Percentiles rank a stretch among this genome's conserved stretches.
These are phyloP conservation scores for Zygothrica quintamaculata DNA, from an alignment of 2,888 invertebrate species.

Conservation along the genomic window DNA sequence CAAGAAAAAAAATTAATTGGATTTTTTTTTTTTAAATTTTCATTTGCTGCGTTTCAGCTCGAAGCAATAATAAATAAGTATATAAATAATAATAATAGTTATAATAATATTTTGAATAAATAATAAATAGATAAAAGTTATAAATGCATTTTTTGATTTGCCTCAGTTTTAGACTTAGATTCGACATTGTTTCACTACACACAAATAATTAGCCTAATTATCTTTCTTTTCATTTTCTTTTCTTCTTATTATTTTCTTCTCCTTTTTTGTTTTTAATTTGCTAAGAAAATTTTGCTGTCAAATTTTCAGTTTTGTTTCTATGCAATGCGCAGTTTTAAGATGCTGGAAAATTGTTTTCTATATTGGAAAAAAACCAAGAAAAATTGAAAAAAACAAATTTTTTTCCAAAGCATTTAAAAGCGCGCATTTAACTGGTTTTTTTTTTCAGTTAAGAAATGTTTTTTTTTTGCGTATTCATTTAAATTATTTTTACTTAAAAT, in stretches of 20 bases:
- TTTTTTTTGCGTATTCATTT: slow-evolving; percentile 18
- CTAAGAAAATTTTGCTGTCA: slow-evolving; percentile 24
- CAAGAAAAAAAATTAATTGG: slow-evolving; percentile 16
- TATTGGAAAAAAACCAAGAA: not conserved
- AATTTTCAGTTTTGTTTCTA: slow-evolving; percentile 24
- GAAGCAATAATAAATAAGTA: slow-evolving; percentile 61
- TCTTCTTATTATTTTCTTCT: slow-evolving; percentile 34
- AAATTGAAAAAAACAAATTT: slow-evolving; percentile 1
- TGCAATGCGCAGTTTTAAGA: slow-evolving; percentile 82
- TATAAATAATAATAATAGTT: slow-evolving; percentile 18
- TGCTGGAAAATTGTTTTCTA: slow-evolving; percentile 58
- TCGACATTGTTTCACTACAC: slow-evolving; percentile 33
- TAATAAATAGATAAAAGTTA: slow-evolving; percentile 53
- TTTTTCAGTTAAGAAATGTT: slow-evolving; percentile 5
- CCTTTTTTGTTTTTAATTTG: too few relatives aligned
- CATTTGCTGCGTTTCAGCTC: slow-evolving; percentile 39
- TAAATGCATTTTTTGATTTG: slow-evolving; percentile 73
- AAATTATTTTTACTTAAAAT: too few relatives aligned
- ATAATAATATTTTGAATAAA: too few relatives aligned
- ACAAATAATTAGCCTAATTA: not conserved
- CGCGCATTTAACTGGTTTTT: slow-evolving; percentile 69
- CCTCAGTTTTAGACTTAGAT: slow-evolving; percentile 63
- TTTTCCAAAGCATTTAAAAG: slow-evolving; percentile 78
- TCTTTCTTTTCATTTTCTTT: slow-evolving; percentile 17
- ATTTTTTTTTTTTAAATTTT: too few relatives aligned